Evolutionary conservation across 1,140 invertebrate genomes (phyloP), one percentile per base, ranked within the genome.

Genomic region (Yoshiicerus persimilis): DNA sequence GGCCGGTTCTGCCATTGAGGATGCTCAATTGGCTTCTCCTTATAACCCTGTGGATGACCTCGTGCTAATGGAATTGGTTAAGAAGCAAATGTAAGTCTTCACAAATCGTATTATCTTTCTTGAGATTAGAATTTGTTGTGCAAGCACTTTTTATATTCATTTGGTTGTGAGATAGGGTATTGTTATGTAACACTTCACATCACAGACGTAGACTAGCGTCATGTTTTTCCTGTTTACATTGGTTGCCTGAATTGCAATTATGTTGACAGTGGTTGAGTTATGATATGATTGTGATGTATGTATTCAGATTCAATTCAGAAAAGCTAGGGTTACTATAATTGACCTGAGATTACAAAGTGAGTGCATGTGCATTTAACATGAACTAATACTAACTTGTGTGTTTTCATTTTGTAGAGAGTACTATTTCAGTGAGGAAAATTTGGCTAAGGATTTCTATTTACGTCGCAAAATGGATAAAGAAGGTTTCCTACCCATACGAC

Each of bases 401-500:
- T 41, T 27, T 11, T 41, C 0, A 27, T 56, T 36, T 87, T 88
- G 11, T 38, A 90, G 84, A 41, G 98, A 99, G 93, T 99, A 99
- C 93, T 99, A 99, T 94, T 99, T 99, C 93, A 99, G 97, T 92
- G 96, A 96, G 91, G 98, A 99, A 91, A 99, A 99, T 94, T 94
- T 99, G 84, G 95, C 96, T 90, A 95, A 97, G 91, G 99, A 99
- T 92, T 98, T 99, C 93, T 99, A 98, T 93, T 94, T 99, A 90
- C 95, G 99, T 86, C 95, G 97, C 88, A 98, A 98, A 94, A 99
- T 99, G 99, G 96, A 98, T 91, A 91, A 95, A 20, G 95, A 99
- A 91, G 99, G 99, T 84, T 99, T 95, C 92, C 95, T 99, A 84
- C 97, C 98, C 10, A 95, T 99, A 27, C 96, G 96, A 88, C 93